phyloP scores from a whole-genome alignment of 2,888 invertebrate species.

The Acanthosoma haemorrhoidale region DNA sequence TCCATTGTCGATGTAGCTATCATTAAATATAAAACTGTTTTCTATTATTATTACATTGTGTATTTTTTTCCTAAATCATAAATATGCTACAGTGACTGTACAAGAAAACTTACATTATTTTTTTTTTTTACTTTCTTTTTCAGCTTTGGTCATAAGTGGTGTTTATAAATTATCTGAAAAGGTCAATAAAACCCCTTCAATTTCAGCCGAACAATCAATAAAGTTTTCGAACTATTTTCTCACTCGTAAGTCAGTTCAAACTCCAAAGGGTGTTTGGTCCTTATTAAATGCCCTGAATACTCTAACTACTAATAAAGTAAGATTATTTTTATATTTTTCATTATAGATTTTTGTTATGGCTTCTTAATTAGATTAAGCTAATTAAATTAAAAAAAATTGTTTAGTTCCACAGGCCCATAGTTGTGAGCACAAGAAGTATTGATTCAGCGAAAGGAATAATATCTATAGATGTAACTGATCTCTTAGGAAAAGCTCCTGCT shows the following conservation, averaged over 20 bases:
- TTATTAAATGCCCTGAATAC: constrained; percentile 72
- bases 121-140: background rate
- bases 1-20: no score
- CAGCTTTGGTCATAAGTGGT: constrained; percentile 57
- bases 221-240: constrained; percentile 89
- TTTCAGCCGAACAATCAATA: constrained; percentile 70
- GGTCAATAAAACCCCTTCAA: constrained; percentile 61
- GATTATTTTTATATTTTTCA: background rate
- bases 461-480: constrained; percentile 64
- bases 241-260: constrained; percentile 81
- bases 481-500: constrained; percentile 66
- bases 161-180: constrained; percentile 57
- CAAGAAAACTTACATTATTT: background rate
- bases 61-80: no score
- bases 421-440: constrained; percentile 69
- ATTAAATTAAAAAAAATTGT: background rate
- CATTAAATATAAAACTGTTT: no score
- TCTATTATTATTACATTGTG: no score
- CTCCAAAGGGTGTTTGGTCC: constrained; percentile 73
- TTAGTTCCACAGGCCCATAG: constrained; percentile 71
- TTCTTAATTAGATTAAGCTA: constrained; percentile 41
- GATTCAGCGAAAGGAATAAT: constrained; percentile 66
- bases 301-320: constrained; percentile 63
- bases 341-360: background rate
- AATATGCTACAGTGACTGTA: no score